Conservation (phyloP, 2,797 vertebrate species). For the Bucorvus abyssinicus region DNA sequence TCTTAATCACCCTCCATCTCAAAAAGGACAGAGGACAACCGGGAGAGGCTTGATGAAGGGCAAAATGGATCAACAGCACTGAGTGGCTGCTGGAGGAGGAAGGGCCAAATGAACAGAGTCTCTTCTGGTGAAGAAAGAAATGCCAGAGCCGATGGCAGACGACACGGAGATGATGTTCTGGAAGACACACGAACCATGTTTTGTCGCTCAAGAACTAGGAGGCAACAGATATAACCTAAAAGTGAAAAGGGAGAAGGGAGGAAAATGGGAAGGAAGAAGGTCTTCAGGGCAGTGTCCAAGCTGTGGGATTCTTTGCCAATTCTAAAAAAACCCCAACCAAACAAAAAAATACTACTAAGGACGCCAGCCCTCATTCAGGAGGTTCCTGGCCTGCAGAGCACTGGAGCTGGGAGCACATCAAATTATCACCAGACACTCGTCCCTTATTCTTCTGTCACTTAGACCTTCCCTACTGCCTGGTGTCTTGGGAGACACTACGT, state of each 20-base stretch:
- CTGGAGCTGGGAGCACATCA: background rate
- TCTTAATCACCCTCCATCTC: background rate
- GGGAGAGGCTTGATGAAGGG: background rate
- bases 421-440: background rate
- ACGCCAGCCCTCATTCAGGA: background rate
- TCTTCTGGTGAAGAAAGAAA: background rate
- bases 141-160: background rate
- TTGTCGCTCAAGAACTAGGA: background rate
- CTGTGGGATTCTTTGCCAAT: background rate
- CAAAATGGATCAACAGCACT: background rate
- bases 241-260: background rate
- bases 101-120: background rate
- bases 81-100: background rate
- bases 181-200: background rate
- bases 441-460: background rate
- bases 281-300: accelerated
- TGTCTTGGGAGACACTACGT: background rate
- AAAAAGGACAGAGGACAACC: background rate
- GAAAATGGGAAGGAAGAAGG: background rate
- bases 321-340: background rate
- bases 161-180: accelerated
- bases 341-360: background rate
- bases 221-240: background rate
- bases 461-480: background rate
- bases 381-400: background rate